These are phyloP conservation scores for Hypothenemus hampei DNA, from an alignment of 1,140 invertebrate species.

Conservation along the genomic window DNA sequence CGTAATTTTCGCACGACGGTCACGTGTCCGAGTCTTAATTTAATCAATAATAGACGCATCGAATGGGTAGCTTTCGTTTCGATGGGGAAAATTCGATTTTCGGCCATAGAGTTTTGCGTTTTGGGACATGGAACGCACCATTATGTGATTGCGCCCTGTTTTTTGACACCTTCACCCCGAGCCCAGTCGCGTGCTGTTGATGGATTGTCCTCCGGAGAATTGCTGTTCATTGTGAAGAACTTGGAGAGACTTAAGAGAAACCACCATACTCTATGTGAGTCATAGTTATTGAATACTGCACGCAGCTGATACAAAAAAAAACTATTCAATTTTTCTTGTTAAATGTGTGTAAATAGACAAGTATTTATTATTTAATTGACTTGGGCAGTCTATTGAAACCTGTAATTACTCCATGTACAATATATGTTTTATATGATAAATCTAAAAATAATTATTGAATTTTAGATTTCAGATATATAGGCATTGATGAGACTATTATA, in stretches of 20 bases:
- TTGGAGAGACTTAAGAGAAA: neutral
- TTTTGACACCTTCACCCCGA: constrained; percentile 24
- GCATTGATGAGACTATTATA: too few relatives aligned
- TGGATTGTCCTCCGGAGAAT: constrained; percentile 21
- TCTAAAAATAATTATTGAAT: too few relatives aligned
- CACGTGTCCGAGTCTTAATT: constrained; percentile 20
- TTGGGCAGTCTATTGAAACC: too few relatives aligned
- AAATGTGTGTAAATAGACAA: neutral
- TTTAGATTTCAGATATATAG: too few relatives aligned
- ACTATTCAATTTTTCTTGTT: neutral
- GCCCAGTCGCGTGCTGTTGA: constrained; percentile 19
- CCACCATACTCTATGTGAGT: constrained; percentile 2
- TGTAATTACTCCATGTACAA: too few relatives aligned
- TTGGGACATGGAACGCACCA: neutral
- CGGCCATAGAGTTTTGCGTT: constrained; percentile 11
- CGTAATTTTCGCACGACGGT: constrained; percentile 24
- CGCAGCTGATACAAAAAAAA: too few relatives aligned
- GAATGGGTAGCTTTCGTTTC: constrained; percentile 11
- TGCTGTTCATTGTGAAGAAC: neutral
- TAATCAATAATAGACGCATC: constrained; percentile 22
- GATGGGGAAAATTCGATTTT: constrained; percentile 18
- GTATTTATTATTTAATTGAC: too few relatives aligned
- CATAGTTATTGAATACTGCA: constrained; percentile 1
- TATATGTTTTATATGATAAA: too few relatives aligned
- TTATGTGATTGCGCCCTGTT: constrained; percentile 11